Conservation (phyloP, 2,888 invertebrate genomes). For the Oxytorus armatus region DNA sequence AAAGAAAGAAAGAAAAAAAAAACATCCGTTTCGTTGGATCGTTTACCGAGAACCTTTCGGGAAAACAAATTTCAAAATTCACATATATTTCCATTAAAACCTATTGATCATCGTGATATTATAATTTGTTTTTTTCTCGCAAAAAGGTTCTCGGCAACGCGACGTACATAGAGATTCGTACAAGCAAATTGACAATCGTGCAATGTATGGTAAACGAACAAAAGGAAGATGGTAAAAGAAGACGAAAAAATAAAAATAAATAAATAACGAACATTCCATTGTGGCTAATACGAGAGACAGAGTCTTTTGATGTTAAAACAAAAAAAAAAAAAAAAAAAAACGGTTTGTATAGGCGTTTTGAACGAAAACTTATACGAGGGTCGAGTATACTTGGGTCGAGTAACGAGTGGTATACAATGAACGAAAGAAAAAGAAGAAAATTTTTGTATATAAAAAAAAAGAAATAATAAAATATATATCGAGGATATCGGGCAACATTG, state of each 20-base stretch:
- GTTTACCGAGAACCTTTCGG: slow-evolving; percentile 37
- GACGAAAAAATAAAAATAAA: slow-evolving; percentile 34
- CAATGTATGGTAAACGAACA: slow-evolving; percentile 60
- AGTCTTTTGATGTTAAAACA: too few species aligned
- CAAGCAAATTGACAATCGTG: slow-evolving; percentile 64
- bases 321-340: slow-evolving; percentile 68
- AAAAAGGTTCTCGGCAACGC: slow-evolving; percentile 41
- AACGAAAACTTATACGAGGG: slow-evolving; percentile 75
- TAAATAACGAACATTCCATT: slow-evolving; percentile 64
- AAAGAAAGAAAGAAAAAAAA: not conserved
- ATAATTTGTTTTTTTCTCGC: slow-evolving; percentile 6
- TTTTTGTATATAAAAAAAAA: slow-evolving; percentile 85
- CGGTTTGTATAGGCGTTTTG: slow-evolving; percentile 73
- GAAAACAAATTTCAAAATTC: not conserved
- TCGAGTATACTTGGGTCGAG: slow-evolving; percentile 76
- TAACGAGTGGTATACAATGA: slow-evolving; percentile 71
- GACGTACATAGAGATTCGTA: slow-evolving; percentile 41
- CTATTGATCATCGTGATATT: not conserved
- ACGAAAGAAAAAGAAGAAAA: slow-evolving; percentile 84
- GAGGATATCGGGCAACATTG: slow-evolving; percentile 87
- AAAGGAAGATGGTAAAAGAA: too few species aligned
- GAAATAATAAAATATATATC: slow-evolving; percentile 83
- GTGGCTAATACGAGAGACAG: slow-evolving; percentile 64
- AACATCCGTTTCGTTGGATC: slow-evolving; percentile 26
- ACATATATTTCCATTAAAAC: too few species aligned